Percentiles rank a stretch among this genome's conserved stretches.
These are phyloP conservation scores for Lasioglossum albipes DNA, from an alignment of 1,140 invertebrate species.

Conservation along the genomic window DNA sequence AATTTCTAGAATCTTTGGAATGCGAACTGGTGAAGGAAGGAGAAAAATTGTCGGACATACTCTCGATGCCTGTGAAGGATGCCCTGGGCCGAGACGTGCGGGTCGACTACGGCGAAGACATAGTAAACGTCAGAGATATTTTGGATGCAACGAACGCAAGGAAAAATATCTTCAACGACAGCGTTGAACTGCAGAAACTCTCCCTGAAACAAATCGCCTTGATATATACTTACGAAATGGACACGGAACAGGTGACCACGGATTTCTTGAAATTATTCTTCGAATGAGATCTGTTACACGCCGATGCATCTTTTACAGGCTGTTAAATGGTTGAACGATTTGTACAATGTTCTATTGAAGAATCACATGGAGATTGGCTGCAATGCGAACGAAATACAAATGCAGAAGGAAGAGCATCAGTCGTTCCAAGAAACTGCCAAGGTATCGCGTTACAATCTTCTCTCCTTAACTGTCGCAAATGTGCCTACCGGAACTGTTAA, in stretches of 20 bases:
- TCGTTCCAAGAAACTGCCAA: conserved; percentile 89
- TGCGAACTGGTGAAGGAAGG: conserved; percentile 87
- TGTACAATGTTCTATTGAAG: conserved; percentile 85
- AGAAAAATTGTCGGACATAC: conserved; percentile 88
- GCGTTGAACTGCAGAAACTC: conserved; percentile 86
- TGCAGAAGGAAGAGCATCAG: conserved; percentile 87
- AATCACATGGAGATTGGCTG: conserved; percentile 87
- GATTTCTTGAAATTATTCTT: background rate
- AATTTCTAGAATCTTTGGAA: conserved; percentile 82
- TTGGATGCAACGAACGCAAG: conserved; percentile 84
- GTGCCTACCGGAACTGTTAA: too few species aligned
- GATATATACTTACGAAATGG: conserved; percentile 87
- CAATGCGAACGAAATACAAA: conserved; percentile 86
- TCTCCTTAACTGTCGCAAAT: too few species aligned
- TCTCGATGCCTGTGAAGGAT: conserved; percentile 90
- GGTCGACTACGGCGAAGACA: conserved; percentile 87
- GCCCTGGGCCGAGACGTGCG: conserved; percentile 87
- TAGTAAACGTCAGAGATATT: conserved; percentile 85
- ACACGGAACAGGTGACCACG: conserved; percentile 83
- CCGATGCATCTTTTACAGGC: conserved; percentile 79
- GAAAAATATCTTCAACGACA: conserved; percentile 85
- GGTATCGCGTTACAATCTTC: conserved; percentile 69
- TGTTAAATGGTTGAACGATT: conserved; percentile 87
- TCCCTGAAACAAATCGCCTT: conserved; percentile 88
- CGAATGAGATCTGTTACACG: background rate